These are phyloP conservation scores for Araneus ventricosus DNA, from an alignment of 1,140 invertebrate species.

Conservation along the genomic window DNA sequence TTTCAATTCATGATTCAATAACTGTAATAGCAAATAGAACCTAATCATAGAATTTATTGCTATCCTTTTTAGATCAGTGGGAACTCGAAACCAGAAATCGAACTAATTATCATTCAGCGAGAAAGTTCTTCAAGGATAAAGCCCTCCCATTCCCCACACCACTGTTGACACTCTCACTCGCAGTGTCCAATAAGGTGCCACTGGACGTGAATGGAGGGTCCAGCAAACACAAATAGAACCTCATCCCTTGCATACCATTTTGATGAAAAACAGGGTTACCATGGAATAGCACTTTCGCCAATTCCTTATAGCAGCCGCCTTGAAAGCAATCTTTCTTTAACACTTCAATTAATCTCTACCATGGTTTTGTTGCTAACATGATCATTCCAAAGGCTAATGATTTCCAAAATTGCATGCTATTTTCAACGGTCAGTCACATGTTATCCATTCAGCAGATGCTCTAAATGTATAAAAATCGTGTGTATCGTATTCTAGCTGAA, in stretches of 20 bases:
- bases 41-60: neutral
- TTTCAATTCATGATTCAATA: no score
- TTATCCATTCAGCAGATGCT: no score
- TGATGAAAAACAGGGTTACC: slow-evolving; percentile 1
- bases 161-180: slow-evolving; percentile 23
- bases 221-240: slow-evolving; percentile 62
- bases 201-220: slow-evolving; percentile 57
- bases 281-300: neutral
- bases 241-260: slow-evolving; percentile 36
- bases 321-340: no score
- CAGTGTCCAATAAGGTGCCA: slow-evolving; percentile 66
- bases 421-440: no score
- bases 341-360: no score
- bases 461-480: no score
- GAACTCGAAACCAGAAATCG: neutral
- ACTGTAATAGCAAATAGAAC: neutral
- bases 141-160: slow-evolving; percentile 1
- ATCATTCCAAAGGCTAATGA: no score
- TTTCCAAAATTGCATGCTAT: no score
- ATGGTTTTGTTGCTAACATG: no score
- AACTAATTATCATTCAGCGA: slow-evolving; percentile 68
- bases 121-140: neutral
- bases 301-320: neutral
- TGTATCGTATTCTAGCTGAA: no score
- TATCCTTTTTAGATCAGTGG: neutral